Evolutionary conservation across 2,797 vertebrate genomes (phyloP).

Genomic region (Saxicola maurus): DNA sequence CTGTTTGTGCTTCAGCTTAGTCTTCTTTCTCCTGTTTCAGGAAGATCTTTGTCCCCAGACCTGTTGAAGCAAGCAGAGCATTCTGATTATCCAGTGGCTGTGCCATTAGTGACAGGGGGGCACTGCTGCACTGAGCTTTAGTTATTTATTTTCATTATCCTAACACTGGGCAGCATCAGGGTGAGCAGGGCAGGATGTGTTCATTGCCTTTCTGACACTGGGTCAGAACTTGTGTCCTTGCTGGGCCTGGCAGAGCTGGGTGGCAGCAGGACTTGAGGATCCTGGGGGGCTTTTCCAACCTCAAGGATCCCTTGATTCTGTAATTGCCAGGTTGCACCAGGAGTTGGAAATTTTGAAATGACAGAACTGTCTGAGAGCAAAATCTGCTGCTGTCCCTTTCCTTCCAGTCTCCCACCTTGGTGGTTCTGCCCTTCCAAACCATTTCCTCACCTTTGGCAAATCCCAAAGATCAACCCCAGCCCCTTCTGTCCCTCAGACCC

Average conservation of each 20-base stretch:
- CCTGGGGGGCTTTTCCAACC: not conserved
- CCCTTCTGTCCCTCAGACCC: not conserved
- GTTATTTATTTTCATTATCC: not conserved
- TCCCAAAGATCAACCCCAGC: not conserved
- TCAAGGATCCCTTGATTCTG: accelerated
- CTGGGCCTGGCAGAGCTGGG: not conserved
- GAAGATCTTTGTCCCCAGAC: not conserved
- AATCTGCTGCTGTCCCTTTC: not conserved
- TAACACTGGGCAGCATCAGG: accelerated
- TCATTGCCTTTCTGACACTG: not conserved
- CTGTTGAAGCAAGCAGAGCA: not conserved
- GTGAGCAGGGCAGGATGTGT: accelerated
- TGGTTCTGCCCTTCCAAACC: not conserved
- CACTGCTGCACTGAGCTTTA: not conserved
- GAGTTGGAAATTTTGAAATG: not conserved
- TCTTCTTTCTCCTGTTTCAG: not conserved
- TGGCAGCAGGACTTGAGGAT: not conserved
- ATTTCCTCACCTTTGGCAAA: not conserved
- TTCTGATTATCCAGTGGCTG: not conserved
- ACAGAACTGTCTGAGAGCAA: not conserved
- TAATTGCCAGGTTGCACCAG: not conserved
- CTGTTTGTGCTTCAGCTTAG: not conserved
- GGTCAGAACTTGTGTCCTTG: not conserved
- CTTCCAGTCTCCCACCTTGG: not conserved
- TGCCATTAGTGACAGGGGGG: not conserved